phyloP scores from a whole-genome alignment of 2,797 vertebrate species.

The Cossypha niveicapilla region DNA sequence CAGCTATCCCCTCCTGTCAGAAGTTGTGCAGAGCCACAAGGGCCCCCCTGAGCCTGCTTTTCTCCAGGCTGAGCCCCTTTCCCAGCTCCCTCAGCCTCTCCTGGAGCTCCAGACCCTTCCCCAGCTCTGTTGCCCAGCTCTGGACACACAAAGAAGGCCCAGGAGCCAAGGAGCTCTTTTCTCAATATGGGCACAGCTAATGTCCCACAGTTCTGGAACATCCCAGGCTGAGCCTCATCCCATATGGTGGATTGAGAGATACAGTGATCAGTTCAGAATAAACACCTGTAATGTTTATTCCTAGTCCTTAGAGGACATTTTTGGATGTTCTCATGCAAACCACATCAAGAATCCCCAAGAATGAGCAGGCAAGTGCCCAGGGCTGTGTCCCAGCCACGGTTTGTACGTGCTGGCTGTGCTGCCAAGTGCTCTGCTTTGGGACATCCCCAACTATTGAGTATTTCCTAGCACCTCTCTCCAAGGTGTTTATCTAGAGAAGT shows the following conservation, averaged over 20 bases:
- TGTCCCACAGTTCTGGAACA: not conserved
- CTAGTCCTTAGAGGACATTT: not conserved
- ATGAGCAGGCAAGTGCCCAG: not conserved
- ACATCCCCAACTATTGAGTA: not conserved
- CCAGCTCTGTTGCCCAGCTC: not conserved
- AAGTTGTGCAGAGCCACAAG: not conserved
- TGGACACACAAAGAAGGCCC: not conserved
- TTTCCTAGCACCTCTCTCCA: not conserved
- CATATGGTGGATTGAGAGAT: accelerated
- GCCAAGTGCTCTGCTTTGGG: not conserved
- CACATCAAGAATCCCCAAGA: not conserved
- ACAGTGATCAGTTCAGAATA: not conserved
- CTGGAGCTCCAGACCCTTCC: not conserved
- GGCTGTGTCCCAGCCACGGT: not conserved
- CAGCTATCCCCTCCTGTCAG: accelerated
- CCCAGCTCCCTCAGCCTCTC: accelerated
- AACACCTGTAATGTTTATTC: accelerated
- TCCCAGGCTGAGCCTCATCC: not conserved
- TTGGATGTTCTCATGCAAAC: not conserved
- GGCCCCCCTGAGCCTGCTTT: not conserved
- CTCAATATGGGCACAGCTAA: not conserved
- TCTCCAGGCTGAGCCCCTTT: not conserved
- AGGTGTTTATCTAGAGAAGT: not conserved
- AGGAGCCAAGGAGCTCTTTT: not conserved
- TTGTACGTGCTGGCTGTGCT: not conserved